Evolutionary conservation across 2,113 vertebrate species (phyloP).

Genomic region (Percina caprodes): DNA sequence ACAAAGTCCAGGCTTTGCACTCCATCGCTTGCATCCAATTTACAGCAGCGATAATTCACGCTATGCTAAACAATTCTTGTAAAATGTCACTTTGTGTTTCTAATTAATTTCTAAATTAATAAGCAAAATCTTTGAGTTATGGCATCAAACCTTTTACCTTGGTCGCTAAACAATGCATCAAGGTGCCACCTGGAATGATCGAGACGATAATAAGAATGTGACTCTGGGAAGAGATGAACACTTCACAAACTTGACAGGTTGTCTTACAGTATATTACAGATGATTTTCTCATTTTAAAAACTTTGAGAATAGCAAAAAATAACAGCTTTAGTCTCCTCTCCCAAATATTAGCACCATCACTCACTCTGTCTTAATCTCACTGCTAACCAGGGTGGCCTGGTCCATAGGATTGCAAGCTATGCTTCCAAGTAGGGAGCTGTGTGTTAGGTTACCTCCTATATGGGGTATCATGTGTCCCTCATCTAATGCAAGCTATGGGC

Average conservation of each 20-base stretch:
- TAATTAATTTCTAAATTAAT: slow-evolving; percentile 92
- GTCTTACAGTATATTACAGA: slow-evolving; percentile 58
- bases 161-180: slow-evolving; percentile 85
- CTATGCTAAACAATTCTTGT: slow-evolving; percentile 91
- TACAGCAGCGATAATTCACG: slow-evolving; percentile 87
- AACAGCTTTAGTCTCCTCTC: slow-evolving; percentile 3
- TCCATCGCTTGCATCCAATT: slow-evolving; percentile 82
- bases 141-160: slow-evolving; percentile 77
- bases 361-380: slow-evolving; percentile 72
- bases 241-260: slow-evolving; percentile 55
- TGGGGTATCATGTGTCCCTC: slow-evolving; percentile 78
- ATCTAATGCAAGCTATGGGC: slow-evolving; percentile 81
- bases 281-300: slow-evolving; percentile 28
- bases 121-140: slow-evolving; percentile 85
- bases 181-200: slow-evolving; percentile 70
- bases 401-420: slow-evolving; percentile 65
- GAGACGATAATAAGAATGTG: slow-evolving; percentile 78
- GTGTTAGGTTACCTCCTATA: slow-evolving; percentile 82
- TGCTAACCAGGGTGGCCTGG: slow-evolving; percentile 73
- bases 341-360: slow-evolving; percentile 62
- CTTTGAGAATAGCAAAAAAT: slow-evolving; percentile 19
- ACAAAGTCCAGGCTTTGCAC: slow-evolving; percentile 82
- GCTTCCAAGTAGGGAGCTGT: slow-evolving; percentile 67
- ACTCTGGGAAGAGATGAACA: slow-evolving; percentile 71
- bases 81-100: slow-evolving; percentile 92